These are phyloP conservation scores for Trachurus trachurus DNA, from an alignment of 2,797 vertebrate genomes.

Conservation along the genomic window DNA sequence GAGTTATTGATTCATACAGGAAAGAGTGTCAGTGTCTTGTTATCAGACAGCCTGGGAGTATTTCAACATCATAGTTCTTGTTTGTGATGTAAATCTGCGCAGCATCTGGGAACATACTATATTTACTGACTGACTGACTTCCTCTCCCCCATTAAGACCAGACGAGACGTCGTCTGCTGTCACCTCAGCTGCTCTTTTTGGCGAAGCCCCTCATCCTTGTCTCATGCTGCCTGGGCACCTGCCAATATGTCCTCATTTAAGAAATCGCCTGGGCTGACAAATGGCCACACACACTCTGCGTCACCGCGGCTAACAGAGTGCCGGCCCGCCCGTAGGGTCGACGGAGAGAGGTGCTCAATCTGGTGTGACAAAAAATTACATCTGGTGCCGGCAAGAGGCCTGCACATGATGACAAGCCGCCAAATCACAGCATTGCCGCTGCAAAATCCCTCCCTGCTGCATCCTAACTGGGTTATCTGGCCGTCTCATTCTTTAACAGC, in stretches of 20 bases:
- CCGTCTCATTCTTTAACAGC: conserved; percentile 37
- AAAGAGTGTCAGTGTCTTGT: conserved; percentile 36
- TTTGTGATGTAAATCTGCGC: conserved; percentile 53
- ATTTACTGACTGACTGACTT: neutral
- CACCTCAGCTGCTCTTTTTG: conserved; percentile 32
- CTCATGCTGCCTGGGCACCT: conserved; percentile 56
- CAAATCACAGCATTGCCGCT: conserved; percentile 37
- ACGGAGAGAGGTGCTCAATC: conserved; percentile 62
- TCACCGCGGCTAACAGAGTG: conserved; percentile 56
- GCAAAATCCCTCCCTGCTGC: conserved; percentile 30
- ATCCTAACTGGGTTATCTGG: conserved; percentile 53
- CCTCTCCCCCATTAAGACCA: conserved; percentile 15
- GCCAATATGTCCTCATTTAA: conserved; percentile 71
- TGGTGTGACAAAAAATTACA: conserved; percentile 66
- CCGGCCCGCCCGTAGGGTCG: conserved; percentile 38
- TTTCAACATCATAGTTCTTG: conserved; percentile 34
- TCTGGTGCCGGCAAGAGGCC: conserved; percentile 36
- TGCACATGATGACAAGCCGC: conserved; percentile 19
- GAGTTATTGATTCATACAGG: conserved; percentile 61
- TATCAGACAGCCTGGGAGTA: conserved; percentile 61
- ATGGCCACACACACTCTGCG: conserved; percentile 50
- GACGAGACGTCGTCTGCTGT: conserved; percentile 30
- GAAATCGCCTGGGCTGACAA: conserved; percentile 57
- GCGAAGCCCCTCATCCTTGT: conserved; percentile 12
- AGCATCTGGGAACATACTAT: neutral